Base-by-base conservation (phyloP, 2,797 vertebrate genomes). In the Melanotaenia boesemani region DNA sequence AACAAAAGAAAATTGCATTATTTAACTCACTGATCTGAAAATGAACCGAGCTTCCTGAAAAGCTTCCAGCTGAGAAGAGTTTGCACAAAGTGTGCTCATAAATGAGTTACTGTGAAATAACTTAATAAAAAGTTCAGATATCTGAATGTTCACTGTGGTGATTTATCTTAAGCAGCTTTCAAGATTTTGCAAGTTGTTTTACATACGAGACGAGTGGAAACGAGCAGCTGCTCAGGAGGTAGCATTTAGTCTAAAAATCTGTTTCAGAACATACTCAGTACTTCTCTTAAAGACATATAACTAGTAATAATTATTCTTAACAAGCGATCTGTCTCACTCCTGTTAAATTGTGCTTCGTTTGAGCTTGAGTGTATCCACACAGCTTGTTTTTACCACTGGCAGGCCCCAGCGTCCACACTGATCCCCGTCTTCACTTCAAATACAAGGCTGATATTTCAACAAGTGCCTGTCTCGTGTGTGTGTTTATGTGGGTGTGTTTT, bases 391-490 rank as follows among this genome's bases (percentile, higher is more conserved):
- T 57, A 69, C 84, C 74, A 80, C 79, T 71, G 84, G 82, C 83
- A 82, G 83, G 77, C 61, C 54, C 77, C 82, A 83, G 76, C 59
- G 52, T 72, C 80, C 67, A 64, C 41, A 46, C 36, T 69, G 74
- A 0, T 2, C 44, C 22, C 52, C 12, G 1, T 63, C 54, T 80
- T 69, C 70, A 48, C 71, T 39, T 48, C 0, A 65, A 70, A 50
- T 70, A 70, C 60, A 63, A 71, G 70, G 81, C 79, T 67, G 46
- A 67, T 68, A 36, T 70, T 85, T 59, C 76, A 87, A 72, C 84
- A 84, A 90, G 80, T 88, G 79, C 70, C 81, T 86, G 52, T 72
- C 60, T 81, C 48, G n/a, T 12, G 24, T 28, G 54, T 55, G 24
- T 28, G 44, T 46, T 20, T 46, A 44, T 16, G 41, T 16, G n/a